Conservation (phyloP, 2,113 vertebrate genomes). For the Phyllostomus discolor region DNA sequence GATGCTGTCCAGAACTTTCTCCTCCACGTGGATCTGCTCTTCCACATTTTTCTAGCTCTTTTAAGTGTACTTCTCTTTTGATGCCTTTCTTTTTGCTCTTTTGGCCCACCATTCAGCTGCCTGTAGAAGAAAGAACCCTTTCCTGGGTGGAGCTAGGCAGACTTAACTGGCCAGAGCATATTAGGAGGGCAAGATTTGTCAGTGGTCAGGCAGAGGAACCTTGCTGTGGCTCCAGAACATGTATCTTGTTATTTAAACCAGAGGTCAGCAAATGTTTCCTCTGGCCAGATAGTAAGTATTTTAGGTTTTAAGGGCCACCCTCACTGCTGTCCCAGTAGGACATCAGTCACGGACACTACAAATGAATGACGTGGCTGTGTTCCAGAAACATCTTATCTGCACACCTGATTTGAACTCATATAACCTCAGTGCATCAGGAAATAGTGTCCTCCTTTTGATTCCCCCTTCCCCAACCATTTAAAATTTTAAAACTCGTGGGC, state of each 20-base stretch:
- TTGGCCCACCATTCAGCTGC: not conserved
- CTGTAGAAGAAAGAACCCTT: not conserved
- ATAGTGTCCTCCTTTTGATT: not conserved
- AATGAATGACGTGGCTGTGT: not conserved
- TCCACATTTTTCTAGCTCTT: not conserved
- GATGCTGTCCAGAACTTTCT: not conserved
- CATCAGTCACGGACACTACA: not conserved
- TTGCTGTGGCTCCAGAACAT: not conserved
- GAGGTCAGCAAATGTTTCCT: not conserved
- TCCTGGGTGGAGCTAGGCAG: not conserved
- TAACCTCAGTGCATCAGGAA: not conserved
- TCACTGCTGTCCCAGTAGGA: not conserved
- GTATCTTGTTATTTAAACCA: not conserved
- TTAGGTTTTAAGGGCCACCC: not conserved
- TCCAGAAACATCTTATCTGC: not conserved
- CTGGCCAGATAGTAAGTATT: not conserved
- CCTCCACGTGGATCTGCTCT: not conserved
- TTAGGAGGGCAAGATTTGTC: not conserved
- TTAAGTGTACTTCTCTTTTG: not conserved
- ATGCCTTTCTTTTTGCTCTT: not conserved
- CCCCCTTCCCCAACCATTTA: not conserved
- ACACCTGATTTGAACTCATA: not conserved
- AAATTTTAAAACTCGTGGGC: not conserved
- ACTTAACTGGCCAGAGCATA: not conserved
- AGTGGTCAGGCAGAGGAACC: not conserved